phyloP scores from a whole-genome alignment of 2,888 invertebrate genomes.

The Scaptomyza parva region DNA sequence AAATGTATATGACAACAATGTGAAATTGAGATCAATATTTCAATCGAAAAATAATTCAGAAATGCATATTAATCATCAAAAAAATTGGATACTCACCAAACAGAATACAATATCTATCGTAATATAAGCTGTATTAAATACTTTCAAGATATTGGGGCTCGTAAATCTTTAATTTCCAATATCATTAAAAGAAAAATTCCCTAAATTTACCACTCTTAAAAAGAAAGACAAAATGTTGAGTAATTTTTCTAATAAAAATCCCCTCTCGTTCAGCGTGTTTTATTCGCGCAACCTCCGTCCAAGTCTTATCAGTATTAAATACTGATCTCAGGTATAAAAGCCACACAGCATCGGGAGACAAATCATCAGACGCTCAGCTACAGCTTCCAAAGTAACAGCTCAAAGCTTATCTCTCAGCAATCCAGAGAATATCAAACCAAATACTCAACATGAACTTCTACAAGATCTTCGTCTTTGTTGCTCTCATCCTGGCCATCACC shows the following conservation, averaged over 20 bases:
- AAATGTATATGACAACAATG: no score
- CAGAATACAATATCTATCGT: no score
- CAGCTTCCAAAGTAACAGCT: slow-evolving; percentile 24
- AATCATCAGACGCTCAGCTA: slow-evolving; percentile 45
- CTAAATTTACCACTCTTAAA: not conserved
- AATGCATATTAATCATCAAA: no score
- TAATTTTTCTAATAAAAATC: slow-evolving; percentile 26
- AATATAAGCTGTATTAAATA: no score
- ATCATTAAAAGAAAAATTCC: not conserved
- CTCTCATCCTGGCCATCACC: no score
- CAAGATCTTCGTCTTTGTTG: no score
- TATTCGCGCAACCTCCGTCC: not conserved
- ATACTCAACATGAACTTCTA: no score
- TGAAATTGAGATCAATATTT: no score
- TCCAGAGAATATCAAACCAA: slow-evolving; percentile 32
- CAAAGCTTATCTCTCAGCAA: not conserved
- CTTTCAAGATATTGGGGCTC: no score
- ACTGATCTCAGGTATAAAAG: slow-evolving; percentile 23
- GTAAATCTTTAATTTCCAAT: no score
- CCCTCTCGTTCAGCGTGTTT: slow-evolving; percentile 8
- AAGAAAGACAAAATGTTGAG: not conserved
- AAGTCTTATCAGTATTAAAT: slow-evolving; percentile 25
- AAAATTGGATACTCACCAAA: no score
- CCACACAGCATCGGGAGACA: not conserved
- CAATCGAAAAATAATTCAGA: no score